Percentiles rank a stretch among this genome's conserved stretches.
Evolutionary conservation across 2,888 invertebrate genomes (phyloP).

Genomic region (Nemurella pictetii): DNA sequence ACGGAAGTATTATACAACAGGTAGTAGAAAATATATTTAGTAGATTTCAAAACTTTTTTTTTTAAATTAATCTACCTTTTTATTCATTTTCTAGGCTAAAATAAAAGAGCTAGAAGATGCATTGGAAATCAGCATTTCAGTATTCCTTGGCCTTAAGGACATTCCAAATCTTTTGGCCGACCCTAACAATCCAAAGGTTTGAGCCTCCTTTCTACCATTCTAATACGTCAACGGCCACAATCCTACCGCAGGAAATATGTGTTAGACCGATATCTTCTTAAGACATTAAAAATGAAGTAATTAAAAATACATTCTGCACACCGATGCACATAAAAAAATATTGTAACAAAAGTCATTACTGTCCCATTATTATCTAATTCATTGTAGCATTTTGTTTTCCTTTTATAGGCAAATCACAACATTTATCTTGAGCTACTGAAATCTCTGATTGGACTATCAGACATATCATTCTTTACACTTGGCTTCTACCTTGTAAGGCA

Average conservation of each 20-base stretch:
- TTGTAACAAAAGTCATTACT: no score
- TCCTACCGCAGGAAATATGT: no score
- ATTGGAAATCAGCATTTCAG: constrained; percentile 57
- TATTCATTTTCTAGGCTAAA: constrained; percentile 52
- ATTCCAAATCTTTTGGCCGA: constrained; percentile 60
- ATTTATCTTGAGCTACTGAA: constrained; percentile 37
- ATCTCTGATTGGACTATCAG: constrained; percentile 48
- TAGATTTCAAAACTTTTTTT: background rate
- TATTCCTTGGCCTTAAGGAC: constrained; percentile 59
- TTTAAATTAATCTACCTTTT: background rate
- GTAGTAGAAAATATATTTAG: constrained; percentile 46
- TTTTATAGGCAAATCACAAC: constrained; percentile 35
- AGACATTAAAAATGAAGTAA: no score
- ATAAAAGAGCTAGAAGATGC: constrained; percentile 57
- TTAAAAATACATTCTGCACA: no score
- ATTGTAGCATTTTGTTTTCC: background rate
- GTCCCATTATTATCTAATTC: no score
- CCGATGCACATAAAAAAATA: no score
- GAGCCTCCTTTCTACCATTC: no score
- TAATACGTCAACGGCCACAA: no score
- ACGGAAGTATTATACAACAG: constrained; percentile 53
- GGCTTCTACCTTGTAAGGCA: constrained; percentile 54
- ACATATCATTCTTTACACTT: constrained; percentile 56
- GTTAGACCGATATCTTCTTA: no score
- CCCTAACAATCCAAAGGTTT: constrained; percentile 57